Base-by-base conservation (phyloP, 2,797 vertebrate species). In the Cheirogaleus major region DNA sequence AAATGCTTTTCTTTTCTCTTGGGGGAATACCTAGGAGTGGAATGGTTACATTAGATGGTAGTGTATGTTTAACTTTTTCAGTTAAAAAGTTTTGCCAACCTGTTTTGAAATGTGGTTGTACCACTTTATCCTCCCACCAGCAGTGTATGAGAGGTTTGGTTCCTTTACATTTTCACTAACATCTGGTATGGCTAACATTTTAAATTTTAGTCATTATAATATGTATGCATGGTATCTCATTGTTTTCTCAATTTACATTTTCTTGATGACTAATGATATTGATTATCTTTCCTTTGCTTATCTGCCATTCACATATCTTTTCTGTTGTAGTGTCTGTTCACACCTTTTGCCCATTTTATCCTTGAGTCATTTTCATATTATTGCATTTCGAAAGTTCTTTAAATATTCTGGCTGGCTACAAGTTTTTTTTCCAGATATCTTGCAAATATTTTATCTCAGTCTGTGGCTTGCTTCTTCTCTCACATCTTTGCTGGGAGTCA, bases 301-400 rank as follows among this genome's bases (percentile, higher is more conserved):
- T 30, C n/a, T 85, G 59, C 48, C 65, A 85, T 63, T 63, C 35
- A 63, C 59, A 11, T 61, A 41, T 73, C 80, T 93, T 80, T 72
- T 88, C 70, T 59, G 57, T 32, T 27, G 89, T 81, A 89, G 20
- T n/a, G 11, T 85, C 52, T 86, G 10, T 72, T 89, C 43, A 75
- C 69, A 57, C 69, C 32, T 80, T 84, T 91, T 90, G 27, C 50
- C 50, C 45, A 63, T 69, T 84, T 91, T 50, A 61, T 79, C 69
- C 45, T 50, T 50, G 35, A 10, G 12, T 67, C 88, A 55, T 79
- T 93, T 85, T 88, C 48, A 73, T 72, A 45, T 69, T 61, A 48
- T 82, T 81, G 41, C 25, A 61, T 79, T 86, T 82, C 73, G 25
- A 92, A 43, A 41, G 41, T 80, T 93, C 48, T 81, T 96, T 81